A percentile compares a stretch with the other conserved stretches of the same genome.
These are phyloP conservation scores for Rhogogaster chlorosoma DNA, from an alignment of 2,888 invertebrate species.

Conservation along the genomic window DNA sequence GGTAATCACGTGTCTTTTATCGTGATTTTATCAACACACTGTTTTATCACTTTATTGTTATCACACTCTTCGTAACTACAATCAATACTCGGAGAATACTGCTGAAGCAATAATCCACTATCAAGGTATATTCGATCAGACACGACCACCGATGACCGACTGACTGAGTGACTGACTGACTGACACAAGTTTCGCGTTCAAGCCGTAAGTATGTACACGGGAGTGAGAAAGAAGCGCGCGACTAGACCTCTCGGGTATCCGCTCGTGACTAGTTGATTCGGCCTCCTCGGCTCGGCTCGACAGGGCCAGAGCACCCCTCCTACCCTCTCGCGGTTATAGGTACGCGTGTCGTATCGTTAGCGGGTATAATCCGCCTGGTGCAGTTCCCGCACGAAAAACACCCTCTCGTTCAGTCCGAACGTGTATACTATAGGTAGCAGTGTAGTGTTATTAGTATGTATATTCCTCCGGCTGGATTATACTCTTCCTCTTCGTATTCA, in stretches of 20 bases:
- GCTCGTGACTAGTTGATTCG: slow-evolving; percentile 72
- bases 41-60: neutral
- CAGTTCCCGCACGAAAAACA: slow-evolving; percentile 25
- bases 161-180: neutral
- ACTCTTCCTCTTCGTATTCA: neutral
- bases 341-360: slow-evolving; percentile 13
- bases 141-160: neutral
- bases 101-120: neutral
- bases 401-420: neutral
- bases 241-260: slow-evolving; percentile 73
- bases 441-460: neutral
- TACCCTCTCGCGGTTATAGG: slow-evolving; percentile 24
- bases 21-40: neutral
- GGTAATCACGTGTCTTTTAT: neutral
- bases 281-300: slow-evolving; percentile 73
- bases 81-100: neutral
- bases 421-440: neutral
- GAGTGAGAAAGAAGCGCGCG: slow-evolving; percentile 55
- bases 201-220: neutral
- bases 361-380: slow-evolving; percentile 3
- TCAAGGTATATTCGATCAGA: neutral
- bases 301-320: slow-evolving; percentile 67
- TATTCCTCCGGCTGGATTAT: neutral
- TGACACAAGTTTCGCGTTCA: neutral
- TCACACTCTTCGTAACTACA: neutral